Percentiles rank a stretch among this genome's conserved stretches.
Conservation (phyloP, 2,113 vertebrate genomes). For the Leiothrix lutea region DNA sequence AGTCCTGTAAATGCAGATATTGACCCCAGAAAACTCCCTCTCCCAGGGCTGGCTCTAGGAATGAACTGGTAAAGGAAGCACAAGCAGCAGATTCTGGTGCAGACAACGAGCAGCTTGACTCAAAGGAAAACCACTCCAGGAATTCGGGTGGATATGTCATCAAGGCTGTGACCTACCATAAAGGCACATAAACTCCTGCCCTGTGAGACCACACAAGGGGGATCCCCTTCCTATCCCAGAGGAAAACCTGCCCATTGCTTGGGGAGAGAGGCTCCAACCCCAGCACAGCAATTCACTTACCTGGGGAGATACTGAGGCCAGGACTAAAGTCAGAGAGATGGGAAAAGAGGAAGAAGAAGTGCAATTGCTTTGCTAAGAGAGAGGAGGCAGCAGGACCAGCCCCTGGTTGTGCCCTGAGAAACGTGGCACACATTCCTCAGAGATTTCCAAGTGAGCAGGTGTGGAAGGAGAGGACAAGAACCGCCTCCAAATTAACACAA, state of each 20-base stretch:
- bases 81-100: neutral
- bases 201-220: neutral
- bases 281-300: neutral
- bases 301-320: neutral
- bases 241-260: neutral
- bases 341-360: neutral
- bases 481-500: neutral
- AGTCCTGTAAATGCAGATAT: neutral
- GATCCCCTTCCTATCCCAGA: neutral
- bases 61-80: neutral
- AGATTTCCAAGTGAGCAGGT: neutral
- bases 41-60: neutral
- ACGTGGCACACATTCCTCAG: neutral
- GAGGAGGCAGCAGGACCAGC: neutral
- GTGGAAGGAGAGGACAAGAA: neutral
- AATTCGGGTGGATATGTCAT: neutral
- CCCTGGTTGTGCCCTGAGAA: neutral
- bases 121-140: conserved; percentile 13
- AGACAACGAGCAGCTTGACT: neutral
- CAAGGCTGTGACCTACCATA: neutral
- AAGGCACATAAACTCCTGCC: neutral
- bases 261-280: neutral
- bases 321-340: neutral
- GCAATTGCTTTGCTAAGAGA: neutral
- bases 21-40: neutral